Base-by-base conservation (phyloP, 2,113 vertebrate species). In the cattle (Bos taurus) region DNA sequence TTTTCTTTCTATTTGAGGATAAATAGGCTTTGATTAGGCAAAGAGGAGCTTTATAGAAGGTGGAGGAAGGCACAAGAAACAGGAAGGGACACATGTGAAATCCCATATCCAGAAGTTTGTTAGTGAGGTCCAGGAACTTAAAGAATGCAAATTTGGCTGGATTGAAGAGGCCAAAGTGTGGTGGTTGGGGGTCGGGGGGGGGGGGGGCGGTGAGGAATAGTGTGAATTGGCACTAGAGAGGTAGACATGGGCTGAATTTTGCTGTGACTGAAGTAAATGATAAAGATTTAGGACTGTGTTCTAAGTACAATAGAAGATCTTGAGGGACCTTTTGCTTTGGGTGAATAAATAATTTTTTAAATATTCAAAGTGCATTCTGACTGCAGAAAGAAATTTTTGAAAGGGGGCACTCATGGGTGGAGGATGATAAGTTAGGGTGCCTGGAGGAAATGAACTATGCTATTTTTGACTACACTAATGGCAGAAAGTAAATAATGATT, bases 201-300 rank as follows among this genome's bases (percentile, higher is more conserved):
- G n/a, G 1, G 62, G 2, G 11, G 23, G 2, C 4, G 0, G 26
- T 60, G 21, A 1, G n/a, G 15, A 74, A 74, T 74, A 21, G 36
- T 74, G 71, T 3, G 21, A 43, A 43, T 43, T 74, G 21, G 21
- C 23, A 43, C 71, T 74, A 40, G 71, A 77, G 71, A 14, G 71
- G 71, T 25, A 77, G 36, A 26, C 36, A 6, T 40, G 71, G 71
- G 36, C 21, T 74, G 71, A 74, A 74, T 13, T 74, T 10, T 74
- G 21, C 21, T 74, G 21, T 43, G 11, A 1, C 40, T 43, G 71
- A 74, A 40, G 36, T 11, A 40, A 25, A 25, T 25, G 36, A 74
- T 74, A 43, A 74, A 74, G 71, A 74, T 25, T 40, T 74, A 74
- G 36, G 36, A 43, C 36, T 43, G 36, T 74, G 19, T 74, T 40